phyloP scores from a whole-genome alignment of 2,113 vertebrate genomes.

The Neopipo cinnamomea region DNA sequence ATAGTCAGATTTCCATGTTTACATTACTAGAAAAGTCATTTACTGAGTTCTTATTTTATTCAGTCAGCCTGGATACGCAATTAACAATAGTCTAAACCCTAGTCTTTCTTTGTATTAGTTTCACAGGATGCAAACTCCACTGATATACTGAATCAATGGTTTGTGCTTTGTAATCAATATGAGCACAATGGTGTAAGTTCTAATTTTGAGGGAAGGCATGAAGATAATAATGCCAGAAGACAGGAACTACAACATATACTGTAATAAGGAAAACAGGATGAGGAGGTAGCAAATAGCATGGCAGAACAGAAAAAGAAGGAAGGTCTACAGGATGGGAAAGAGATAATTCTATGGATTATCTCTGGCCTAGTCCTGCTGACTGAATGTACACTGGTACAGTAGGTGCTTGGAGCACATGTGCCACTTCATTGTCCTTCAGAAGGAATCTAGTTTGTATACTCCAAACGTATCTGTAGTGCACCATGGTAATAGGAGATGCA shows the following conservation, averaged over 20 bases:
- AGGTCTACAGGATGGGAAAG: background rate
- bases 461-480: background rate
- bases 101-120: background rate
- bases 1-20: background rate
- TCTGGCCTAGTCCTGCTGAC: background rate
- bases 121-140: background rate
- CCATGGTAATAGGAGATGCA: background rate
- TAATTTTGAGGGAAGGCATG: background rate
- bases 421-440: background rate
- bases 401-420: background rate
- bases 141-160: background rate
- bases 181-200: background rate
- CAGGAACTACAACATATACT: background rate
- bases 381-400: background rate
- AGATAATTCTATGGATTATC: background rate
- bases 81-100: background rate
- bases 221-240: background rate
- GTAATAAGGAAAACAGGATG: background rate
- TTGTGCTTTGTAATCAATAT: background rate
- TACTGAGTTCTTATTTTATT: background rate
- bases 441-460: background rate
- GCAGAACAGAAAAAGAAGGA: background rate
- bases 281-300: background rate
- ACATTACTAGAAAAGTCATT: background rate
- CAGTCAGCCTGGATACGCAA: background rate